Evolutionary conservation across 2,113 vertebrate species (phyloP), one percentile per base, ranked within the genome.

Genomic region (Lates calcarifer): DNA sequence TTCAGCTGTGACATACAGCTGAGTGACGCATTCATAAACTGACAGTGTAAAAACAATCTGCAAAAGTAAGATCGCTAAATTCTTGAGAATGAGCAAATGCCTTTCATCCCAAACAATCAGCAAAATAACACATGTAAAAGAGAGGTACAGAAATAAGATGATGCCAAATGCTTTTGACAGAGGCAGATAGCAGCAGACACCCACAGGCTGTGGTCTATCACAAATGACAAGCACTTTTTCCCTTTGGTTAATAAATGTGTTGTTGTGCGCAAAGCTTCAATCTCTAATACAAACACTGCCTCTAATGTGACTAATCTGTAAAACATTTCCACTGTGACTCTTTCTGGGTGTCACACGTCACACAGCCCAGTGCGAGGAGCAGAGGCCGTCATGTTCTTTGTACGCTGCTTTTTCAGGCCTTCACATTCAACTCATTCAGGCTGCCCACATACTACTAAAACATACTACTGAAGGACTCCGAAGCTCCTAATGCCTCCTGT

Each of bases 401-500:
- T 26, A 14, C 3, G 7, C 20, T 31, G 35, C 55, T 29, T 41
- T 71, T 14, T n/a, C 17, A 29, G 41, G 26, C 6, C 10, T 62
- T 69, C 20, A 24, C 53, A 41, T 64, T 63, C 43, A 35, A 18
- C 47, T 74, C 67, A 47, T 80, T 79, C 6, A 66, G 63, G 43
- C 65, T 29, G 65, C 35, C 43, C 67, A 66, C 29, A 29, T n/a
- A 33, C 17, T 22, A 51, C 43, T 83, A 71, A 83, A 79, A 74
- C 69, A 49, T 43, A 66, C 71, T 70, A 79, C 66, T 37, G 33
- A 58, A 66, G 33, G 20, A 47, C 79, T 74, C 57, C 9, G 49
- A 81, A 83, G 49, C 74, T 45, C 15, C 37, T 79, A 72, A 80
- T 70, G 29, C 58, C 66, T 73, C 61, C 67, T 76, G 80, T 79